Base-by-base conservation (phyloP, 2,888 invertebrate genomes). In the Dioctria rufipes region DNA sequence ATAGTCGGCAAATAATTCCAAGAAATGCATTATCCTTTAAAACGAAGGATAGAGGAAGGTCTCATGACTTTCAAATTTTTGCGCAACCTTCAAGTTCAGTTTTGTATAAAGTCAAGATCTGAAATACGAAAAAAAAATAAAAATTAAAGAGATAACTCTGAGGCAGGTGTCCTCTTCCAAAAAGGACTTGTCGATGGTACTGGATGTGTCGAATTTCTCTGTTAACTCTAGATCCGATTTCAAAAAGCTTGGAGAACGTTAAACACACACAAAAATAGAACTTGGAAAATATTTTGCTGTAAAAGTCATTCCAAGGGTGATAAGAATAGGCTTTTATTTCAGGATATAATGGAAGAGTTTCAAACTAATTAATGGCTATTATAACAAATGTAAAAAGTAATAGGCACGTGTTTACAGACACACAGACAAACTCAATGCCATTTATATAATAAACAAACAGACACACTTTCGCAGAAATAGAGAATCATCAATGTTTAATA, bases 31-130 rank as follows among this genome's bases (percentile, higher is more conserved):
- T 69, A 51, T 37, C 11, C 49, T 69, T 46, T 11, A 25, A 37
- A 25, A 42, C 25, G 25, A 25, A 25, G 25, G 25, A 25, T 25
- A 25, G 69, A 39, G 37, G 5, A 11, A 13, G 25, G 25, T 0
- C 49, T 69, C 69, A 69, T 54, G 69, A 69, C 69, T 69, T 69
- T 69, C 51, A 69, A 69, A 69, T 69, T 69, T 54, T 69, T 69
- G 69, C 69, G 69, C 69, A 69, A 37, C 54, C 51, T 69, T 69
- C 39, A 49, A n/a, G 25, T 25, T 25, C 54, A 51, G 2, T n/a
- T 9, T 25, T 46, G 9, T 6, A 46, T 46, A 4, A 63, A 66
- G 42, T 66, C 3, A 67, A 67, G 67, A 25, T 67, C 13, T 69
- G 69, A 51, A 69, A 49, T 9, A 69, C 39, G 69, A 5, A 25